phyloP scores from a whole-genome alignment of 2,888 invertebrate genomes.

The Sarcophaga caerulescens region DNA sequence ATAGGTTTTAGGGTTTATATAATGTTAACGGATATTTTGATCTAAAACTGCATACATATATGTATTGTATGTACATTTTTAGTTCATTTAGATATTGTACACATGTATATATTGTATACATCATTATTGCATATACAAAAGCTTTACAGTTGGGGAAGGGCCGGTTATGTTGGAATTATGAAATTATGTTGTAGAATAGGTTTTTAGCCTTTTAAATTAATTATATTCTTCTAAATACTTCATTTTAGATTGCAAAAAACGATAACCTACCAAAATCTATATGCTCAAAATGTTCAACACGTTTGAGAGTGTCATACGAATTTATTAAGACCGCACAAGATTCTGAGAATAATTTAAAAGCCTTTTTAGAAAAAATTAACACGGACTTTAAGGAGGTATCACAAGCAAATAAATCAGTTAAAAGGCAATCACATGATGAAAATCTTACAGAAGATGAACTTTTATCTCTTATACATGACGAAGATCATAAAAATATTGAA shows the following conservation, averaged over 20 bases:
- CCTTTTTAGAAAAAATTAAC: conserved; percentile 74
- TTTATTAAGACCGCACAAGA: conserved; percentile 73
- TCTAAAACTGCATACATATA: too few relatives aligned
- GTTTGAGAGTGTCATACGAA: conserved; percentile 73
- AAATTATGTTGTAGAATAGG: too few relatives aligned
- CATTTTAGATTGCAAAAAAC: conserved; percentile 71
- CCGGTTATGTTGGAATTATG: too few relatives aligned
- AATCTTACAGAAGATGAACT: conserved; percentile 58
- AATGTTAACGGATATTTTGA: too few relatives aligned
- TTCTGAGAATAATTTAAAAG: conserved; percentile 73
- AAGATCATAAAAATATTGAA: conserved; percentile 20
- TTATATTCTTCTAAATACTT: background rate
- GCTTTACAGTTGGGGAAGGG: too few relatives aligned
- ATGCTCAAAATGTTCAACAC: conserved; percentile 73
- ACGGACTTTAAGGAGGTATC: conserved; percentile 75
- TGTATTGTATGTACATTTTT: too few relatives aligned
- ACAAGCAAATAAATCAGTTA: conserved; percentile 21
- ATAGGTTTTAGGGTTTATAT: too few relatives aligned
- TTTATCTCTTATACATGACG: conserved; percentile 42
- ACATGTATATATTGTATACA: too few relatives aligned
- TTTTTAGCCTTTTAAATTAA: background rate
- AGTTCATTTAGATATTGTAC: too few relatives aligned
- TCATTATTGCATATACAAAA: too few relatives aligned
- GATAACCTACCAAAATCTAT: conserved; percentile 75
- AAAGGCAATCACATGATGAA: conserved; percentile 32